Base-by-base conservation (phyloP, 1,140 invertebrate genomes). In the Uloborus diversus region DNA sequence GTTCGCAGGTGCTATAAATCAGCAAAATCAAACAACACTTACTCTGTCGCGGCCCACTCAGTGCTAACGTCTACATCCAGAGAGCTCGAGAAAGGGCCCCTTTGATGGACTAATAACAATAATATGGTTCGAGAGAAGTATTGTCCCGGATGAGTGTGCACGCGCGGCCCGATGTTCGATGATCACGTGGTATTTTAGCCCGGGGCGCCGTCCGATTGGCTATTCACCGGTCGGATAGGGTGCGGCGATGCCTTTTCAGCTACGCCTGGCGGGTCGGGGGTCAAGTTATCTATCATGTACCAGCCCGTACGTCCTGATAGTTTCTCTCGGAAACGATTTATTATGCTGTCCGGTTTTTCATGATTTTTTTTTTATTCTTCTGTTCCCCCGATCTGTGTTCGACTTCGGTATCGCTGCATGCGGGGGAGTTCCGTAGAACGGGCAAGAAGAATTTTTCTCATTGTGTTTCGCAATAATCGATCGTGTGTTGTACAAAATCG, bases 261-360 rank as follows among this genome's bases (percentile, higher is more conserved):
- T 65, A 78, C 73, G 73, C 73, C 73, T 78, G 73, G 25, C 20
- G 73, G 49, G 73, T 78, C 61, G 27, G 7, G 62, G 73, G 73
- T 78, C 73, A 78, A 78, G 73, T 65, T 78, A 78, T 78, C 73
- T 78, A 78, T 78, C 73, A 65, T 78, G 73, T 78, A 66, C 73
- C 47, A 66, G 73, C 73, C 62, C 73, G 61, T 56, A 78, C 30
- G 59, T 78, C 73, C 73, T 78, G 73, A 78, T 78, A 78, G 61
- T 65, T 78, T 66, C 73, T 65, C 62, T 78, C 61, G 13, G 49
- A 78, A 78, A 66, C 73, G 73, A 78, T 78, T 78, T 78, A 78
- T 78, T 78, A 78, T 62, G 25, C 73, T 57, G 73, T 66, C 73
- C 73, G 61, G 70, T 73, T 73, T 73, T 42, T 73, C 28, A 35